Evolutionary conservation across 2,113 vertebrate species (phyloP), one percentile per base, ranked within the genome.

Genomic region (Heterotilapia buettikoferi): DNA sequence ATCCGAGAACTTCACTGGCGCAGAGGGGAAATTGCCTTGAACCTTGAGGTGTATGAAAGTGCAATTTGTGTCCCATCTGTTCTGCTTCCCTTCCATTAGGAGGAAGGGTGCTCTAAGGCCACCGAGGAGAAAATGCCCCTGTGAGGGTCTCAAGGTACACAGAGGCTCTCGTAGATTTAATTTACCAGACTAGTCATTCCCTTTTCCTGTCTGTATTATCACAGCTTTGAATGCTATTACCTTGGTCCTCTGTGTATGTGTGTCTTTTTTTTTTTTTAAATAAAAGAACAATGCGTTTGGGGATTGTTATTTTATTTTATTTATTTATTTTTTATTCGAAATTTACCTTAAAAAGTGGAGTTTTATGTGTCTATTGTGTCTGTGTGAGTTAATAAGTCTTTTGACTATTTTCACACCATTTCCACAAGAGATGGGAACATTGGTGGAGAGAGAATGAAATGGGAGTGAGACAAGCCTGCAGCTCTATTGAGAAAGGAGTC

Each of bases 11-110:
- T 96, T 96, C 96, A 96, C 94, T 96, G 94, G 94, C 95, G 66
- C 93, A 95, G 89, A 92, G 95, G 94, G 95, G 96, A 96, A 96
- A 96, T 96, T 95, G 95, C 95, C 95, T 96, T 96, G 95, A 96
- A 96, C 96, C 96, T 95, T 93, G 94, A 97, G 95, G 96, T 96
- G 96, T 96, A 96, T 94, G 95, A 96, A 96, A 95, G 96, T 95
- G 96, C 95, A 96, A 96, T 96, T 96, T 97, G 94, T 96, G 95
- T 96, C 96, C 96, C 96, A 96, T 97, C 96, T 96, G 96, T 96
- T 96, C 95, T 94, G 94, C 94, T 95, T 96, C 95, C 92, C 94
- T 95, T 96, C 95, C 96, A 96, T 97, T 96, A 96, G 93, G 93
- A 95, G 93, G 91, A 93, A 95, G 94, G 94, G 95, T 95, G 95